phyloP scores from a whole-genome alignment of 2,888 invertebrate genomes.

The Pseudococcus jackbeardsleyi region DNA sequence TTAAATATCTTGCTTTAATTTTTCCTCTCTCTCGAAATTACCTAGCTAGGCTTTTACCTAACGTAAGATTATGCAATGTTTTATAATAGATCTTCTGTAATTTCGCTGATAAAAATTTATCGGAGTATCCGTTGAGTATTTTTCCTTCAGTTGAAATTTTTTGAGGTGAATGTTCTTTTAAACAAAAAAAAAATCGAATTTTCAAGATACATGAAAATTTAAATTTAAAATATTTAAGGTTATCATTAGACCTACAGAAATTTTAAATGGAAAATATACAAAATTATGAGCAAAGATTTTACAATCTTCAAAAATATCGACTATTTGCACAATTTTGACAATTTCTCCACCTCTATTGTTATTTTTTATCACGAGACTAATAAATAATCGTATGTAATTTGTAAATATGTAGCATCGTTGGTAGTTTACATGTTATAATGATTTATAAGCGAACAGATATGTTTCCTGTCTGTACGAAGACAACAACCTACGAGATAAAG shows the following conservation, averaged over 20 bases:
- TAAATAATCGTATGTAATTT: not conserved
- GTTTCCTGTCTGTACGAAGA: not conserved
- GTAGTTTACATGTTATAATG: not conserved
- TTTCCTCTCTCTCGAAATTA: not conserved
- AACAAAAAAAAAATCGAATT: too few relatives aligned
- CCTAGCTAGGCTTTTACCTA: not conserved
- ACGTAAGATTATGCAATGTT: not conserved
- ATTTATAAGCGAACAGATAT: not conserved
- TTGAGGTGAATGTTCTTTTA: not conserved
- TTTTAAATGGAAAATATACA: too few relatives aligned
- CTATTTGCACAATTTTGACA: not conserved
- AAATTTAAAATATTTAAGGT: too few relatives aligned
- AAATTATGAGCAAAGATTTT: too few relatives aligned
- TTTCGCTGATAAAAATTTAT: not conserved
- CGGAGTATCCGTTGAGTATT: not conserved
- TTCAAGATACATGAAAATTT: too few relatives aligned
- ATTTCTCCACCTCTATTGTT: not conserved
- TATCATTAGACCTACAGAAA: too few relatives aligned
- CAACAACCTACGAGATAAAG: not conserved
- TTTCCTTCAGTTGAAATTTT: not conserved
- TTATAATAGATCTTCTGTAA: not conserved
- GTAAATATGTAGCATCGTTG: too few relatives aligned
- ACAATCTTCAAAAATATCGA: too few relatives aligned
- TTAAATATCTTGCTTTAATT: not conserved
- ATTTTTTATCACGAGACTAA: constrained; percentile 8